Percentiles rank a stretch among this genome's conserved stretches.
phyloP scores from a whole-genome alignment of 2,797 vertebrate genomes.

The Chaetophractus vellerosus region DNA sequence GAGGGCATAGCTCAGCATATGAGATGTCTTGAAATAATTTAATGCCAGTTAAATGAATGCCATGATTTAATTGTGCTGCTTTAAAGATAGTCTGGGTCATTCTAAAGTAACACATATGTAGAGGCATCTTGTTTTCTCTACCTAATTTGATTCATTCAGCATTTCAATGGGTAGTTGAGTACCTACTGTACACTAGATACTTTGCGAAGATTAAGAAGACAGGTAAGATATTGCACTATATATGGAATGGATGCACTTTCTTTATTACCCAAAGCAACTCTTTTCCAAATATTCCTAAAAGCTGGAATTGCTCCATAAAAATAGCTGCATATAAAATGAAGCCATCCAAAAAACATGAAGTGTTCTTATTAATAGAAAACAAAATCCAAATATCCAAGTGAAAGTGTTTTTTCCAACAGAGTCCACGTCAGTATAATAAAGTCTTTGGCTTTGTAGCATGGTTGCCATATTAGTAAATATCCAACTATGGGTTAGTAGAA shows the following conservation, averaged over 20 bases:
- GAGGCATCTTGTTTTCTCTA: neutral
- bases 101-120: neutral
- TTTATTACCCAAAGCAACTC: neutral
- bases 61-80: too few relatives aligned
- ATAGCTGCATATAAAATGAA: neutral
- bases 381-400: neutral
- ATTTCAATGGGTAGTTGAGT: neutral
- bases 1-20: too few relatives aligned
- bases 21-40: too few relatives aligned
- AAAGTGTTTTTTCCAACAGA: neutral
- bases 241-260: neutral
- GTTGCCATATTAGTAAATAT: neutral
- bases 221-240: neutral
- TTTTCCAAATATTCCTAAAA: conserved; percentile 1
- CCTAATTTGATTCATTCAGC: neutral
- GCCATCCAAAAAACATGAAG: neutral
- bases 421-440: neutral
- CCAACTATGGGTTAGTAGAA: neutral
- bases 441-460: neutral
- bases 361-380: neutral
- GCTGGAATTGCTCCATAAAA: neutral
- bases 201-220: neutral
- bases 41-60: too few relatives aligned
- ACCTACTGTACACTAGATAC: neutral
- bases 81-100: conserved; percentile 23